Evolutionary conservation across 2,888 invertebrate genomes (phyloP), one percentile per base, ranked within the genome.

Genomic region (Metalampra italica): DNA sequence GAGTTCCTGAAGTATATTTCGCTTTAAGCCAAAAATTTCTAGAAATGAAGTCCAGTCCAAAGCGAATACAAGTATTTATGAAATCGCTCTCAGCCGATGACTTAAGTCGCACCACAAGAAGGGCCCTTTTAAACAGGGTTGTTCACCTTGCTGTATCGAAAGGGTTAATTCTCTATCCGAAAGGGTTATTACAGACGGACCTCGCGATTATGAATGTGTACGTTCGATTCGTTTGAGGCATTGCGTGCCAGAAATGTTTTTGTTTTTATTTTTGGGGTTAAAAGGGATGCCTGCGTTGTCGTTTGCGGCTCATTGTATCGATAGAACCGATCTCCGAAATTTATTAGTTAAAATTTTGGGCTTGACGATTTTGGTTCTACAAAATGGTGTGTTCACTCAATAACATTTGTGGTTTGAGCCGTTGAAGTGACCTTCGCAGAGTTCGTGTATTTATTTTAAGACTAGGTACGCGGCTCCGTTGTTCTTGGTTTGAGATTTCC

Each of bases 91-190:
- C 47, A 51, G 58, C 60, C 55, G 47, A 29, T 68, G 43, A 57
- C 69, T 68, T 59, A 54, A 49, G 43, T 52, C 52, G 44, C 46
- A 46, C 54, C 52, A 59, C 61, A 71, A 72, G 77, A 68, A 78
- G 76, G 80, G 78, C 75, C 79, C 75, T 78, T 81, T 80, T 75
- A 68, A 77, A 70, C 73, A 71, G 82, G 88, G 86, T 87, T 86
- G 85, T 88, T 88, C 88, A 87, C 87, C 87, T 87, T 78, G 68
- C 68, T 62, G 64, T 73, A 79, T 76, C 78, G 78, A 83, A 84
- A 86, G 86, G 87, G 87, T 86, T 85, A 86, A 85, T 82, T 83
- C 81, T 78, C 81, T 78, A 66, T 66, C 62, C 71, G 67, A 75
- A 77, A 82, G 85, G 87, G 85, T 79, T 77, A 70, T 67, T 61